Evolutionary conservation across 2,113 vertebrate genomes (phyloP).

Genomic region (Psittacula cyanocephala): DNA sequence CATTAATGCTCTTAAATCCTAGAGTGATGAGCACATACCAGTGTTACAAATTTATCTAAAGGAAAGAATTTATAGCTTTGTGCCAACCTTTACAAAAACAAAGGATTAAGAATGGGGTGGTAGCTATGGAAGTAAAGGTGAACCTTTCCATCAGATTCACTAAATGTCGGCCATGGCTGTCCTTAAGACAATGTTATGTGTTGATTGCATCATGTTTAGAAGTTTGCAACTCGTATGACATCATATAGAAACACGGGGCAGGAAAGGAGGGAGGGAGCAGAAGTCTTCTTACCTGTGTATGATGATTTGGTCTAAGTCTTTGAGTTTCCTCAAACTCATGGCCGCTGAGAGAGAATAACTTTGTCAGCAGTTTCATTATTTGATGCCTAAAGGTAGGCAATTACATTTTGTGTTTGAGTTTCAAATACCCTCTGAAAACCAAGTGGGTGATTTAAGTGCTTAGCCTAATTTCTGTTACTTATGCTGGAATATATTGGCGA

Average conservation of each 20-base stretch:
- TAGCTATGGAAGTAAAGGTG: not conserved
- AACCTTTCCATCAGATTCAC: not conserved
- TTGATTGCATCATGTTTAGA: not conserved
- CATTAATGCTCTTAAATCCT: not conserved
- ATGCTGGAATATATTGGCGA: not conserved
- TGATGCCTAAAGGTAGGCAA: slow-evolving; percentile 34
- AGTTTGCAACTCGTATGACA: not conserved
- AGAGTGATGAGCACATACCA: not conserved
- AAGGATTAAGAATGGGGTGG: not conserved
- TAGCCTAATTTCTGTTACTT: not conserved
- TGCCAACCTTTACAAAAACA: not conserved
- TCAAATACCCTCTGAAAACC: slow-evolving; percentile 34
- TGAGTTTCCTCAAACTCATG: not conserved
- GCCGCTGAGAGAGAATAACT: not conserved
- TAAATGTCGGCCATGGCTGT: not conserved
- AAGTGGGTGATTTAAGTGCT: not conserved
- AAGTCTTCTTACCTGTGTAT: not conserved
- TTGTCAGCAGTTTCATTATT: slow-evolving; percentile 25
- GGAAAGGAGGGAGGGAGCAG: not conserved
- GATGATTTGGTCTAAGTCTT: not conserved
- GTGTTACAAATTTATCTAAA: not conserved
- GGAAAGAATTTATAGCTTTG: not conserved
- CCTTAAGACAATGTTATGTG: not conserved
- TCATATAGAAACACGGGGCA: not conserved
- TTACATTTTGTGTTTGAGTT: slow-evolving; percentile 21